These are phyloP conservation scores for Sepioteuthis lessoniana DNA, from an alignment of 2,888 invertebrate genomes.

Conservation along the genomic window DNA sequence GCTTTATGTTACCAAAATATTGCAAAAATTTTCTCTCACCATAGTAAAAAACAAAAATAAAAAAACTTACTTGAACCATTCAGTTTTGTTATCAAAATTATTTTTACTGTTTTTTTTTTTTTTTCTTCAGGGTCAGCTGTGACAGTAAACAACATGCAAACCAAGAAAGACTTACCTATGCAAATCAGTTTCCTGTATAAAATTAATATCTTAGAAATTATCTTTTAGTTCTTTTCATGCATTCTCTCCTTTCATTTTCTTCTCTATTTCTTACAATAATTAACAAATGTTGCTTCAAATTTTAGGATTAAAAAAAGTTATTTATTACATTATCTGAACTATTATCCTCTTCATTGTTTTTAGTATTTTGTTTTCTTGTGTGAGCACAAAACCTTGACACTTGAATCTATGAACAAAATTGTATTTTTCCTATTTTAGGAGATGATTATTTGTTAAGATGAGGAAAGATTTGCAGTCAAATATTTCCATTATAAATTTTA, in stretches of 20 bases:
- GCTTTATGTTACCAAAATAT: no score
- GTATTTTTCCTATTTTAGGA: no score
- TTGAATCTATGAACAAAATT: no score
- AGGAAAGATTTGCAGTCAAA: no score
- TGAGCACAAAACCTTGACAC: no score
- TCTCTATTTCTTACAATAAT: not conserved
- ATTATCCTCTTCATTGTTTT: no score
- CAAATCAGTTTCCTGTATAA: slow-evolving; percentile 43
- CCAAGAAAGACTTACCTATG: not conserved
- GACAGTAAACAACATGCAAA: not conserved
- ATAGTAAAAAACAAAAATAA: no score
- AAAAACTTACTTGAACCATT: no score
- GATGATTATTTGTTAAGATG: no score
- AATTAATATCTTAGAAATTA: not conserved
- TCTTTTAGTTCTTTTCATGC: not conserved
- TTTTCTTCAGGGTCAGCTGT: not conserved
- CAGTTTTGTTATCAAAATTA: not conserved
- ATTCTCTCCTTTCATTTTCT: not conserved
- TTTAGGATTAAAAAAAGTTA: not conserved
- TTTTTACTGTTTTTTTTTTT: not conserved
- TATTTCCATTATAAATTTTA: no score
- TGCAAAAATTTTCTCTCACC: no score
- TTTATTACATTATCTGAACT: not conserved
- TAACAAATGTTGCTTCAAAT: not conserved
- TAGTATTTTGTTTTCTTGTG: no score